phyloP scores from a whole-genome alignment of 1,140 invertebrate genomes.

The Drusus annulatus region DNA sequence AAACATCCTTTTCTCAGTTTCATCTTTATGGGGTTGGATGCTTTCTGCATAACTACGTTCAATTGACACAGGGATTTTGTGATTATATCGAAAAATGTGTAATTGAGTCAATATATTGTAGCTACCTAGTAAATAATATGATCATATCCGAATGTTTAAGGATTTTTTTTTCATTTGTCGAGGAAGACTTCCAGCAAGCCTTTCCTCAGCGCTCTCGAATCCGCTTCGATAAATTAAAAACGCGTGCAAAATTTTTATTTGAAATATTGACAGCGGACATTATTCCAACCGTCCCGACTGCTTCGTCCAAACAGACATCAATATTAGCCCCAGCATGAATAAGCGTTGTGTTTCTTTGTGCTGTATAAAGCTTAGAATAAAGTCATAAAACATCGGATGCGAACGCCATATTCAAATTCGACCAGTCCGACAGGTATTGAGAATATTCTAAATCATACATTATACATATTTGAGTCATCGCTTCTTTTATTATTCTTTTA shows the following conservation, averaged over 20 bases:
- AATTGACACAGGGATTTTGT: no score
- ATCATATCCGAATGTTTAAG: no score
- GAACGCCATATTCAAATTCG: conserved; percentile 41
- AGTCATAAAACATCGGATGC: conserved; percentile 54
- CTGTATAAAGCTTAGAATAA: conserved; percentile 52
- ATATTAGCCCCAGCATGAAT: conserved; percentile 56
- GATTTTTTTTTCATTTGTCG: no score
- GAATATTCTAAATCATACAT: conserved; percentile 5
- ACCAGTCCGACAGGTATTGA: conserved; percentile 4
- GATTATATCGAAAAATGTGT: no score
- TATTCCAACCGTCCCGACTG: conserved; percentile 14
- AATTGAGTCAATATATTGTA: no score
- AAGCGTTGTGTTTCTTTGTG: conserved; percentile 44
- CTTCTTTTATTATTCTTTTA: not conserved
- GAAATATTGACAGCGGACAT: conserved; percentile 8
- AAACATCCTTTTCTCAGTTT: no score
- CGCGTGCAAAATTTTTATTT: conserved; percentile 17
- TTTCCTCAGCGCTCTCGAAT: not conserved
- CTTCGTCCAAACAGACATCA: conserved; percentile 50
- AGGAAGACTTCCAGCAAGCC: no score
- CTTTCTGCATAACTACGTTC: no score
- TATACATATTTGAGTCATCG: not conserved
- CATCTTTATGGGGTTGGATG: no score
- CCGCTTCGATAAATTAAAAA: not conserved
- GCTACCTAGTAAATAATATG: no score